Evolutionary conservation across 2,113 vertebrate genomes (phyloP), one percentile per base, ranked within the genome.

Genomic region (Ornithorhynchus anatinus): DNA sequence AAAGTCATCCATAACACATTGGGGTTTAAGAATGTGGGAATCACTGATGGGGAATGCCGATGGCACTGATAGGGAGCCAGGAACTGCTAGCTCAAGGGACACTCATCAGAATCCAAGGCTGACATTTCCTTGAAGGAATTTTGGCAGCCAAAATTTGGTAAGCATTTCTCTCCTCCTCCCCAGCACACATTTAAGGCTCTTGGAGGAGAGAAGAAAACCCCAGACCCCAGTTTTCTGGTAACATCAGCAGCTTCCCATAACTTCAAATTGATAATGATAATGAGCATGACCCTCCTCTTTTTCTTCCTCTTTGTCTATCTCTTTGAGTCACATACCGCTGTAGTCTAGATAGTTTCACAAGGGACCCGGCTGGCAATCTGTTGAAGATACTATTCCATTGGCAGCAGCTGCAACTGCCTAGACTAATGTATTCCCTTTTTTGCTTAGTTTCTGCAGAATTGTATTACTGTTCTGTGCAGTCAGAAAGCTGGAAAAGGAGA

Each of bases 331-430:
- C n/a, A n/a, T 77, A 78, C 67, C 84, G 62, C 77, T 75, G 77
- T 66, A 69, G 75, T 73, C 78, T 20, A 50, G 81, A 84, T 22
- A 53, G 53, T 78, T 81, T 77, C 88, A 89, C 69, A 50, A 88
- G 90, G 72, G 89, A 90, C 64, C 63, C 72, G 75, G 75, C 75
- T 88, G 84, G 82, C 84, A 88, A 89, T 73, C 70, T 45, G 77
- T 82, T 63, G 82, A 82, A 90, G 87, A 91, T 76, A 81, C 75
- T 81, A 70, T 89, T 91, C 85, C 72, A 82, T 84, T 86, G 90
- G 85, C 87, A 91, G 59, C 80, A 75, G 72, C 77, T 85, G 75
- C 56, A 72, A 84, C 48, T 10, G 59, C 78, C 86, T 56, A 87
- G 83, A 80, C 1, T 35, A 87, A 57, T 75, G 66, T 89, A 48